These are phyloP conservation scores for Drosophila sucinea DNA, from an alignment of 1,140 invertebrate species.

Conservation along the genomic window DNA sequence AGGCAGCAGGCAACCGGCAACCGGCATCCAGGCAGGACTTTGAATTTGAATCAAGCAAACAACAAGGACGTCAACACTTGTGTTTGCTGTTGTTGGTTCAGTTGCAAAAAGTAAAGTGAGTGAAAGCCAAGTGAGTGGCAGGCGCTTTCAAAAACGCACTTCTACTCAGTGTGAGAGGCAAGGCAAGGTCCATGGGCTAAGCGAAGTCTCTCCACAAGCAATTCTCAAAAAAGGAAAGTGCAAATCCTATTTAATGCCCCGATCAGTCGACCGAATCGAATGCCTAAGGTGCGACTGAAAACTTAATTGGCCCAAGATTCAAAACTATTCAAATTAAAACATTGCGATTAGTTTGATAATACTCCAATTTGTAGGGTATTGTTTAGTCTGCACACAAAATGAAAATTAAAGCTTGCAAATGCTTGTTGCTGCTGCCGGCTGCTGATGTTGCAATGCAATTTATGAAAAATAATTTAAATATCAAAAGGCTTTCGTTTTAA, in stretches of 20 bases:
- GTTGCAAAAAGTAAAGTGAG: conserved; percentile 16
- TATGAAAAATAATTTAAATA: conserved; percentile 82
- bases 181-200: not conserved
- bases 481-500: conserved; percentile 81
- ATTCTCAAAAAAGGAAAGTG: too few species aligned
- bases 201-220: too few species aligned
- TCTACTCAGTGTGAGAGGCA: not conserved
- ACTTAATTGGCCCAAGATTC: not conserved
- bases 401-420: not conserved
- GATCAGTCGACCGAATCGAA: too few species aligned
- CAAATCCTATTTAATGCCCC: too few species aligned
- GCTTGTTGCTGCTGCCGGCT: conserved; percentile 12
- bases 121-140: conserved; percentile 36
- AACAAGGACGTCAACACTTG: conserved; percentile 22
- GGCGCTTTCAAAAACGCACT: not conserved
- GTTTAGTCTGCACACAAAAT: not conserved
- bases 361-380: not conserved
- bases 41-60: conserved; percentile 52
- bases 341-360: too few species aligned
- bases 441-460: conserved; percentile 66
- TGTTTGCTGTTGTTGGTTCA: not conserved
- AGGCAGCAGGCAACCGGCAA: conserved; percentile 8
- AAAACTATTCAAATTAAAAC: not conserved
- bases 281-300: too few species aligned
- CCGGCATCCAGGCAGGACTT: conserved; percentile 22